Base-by-base conservation (phyloP, 2,888 invertebrate genomes). In the Scelioninae gen. 1 region DNA sequence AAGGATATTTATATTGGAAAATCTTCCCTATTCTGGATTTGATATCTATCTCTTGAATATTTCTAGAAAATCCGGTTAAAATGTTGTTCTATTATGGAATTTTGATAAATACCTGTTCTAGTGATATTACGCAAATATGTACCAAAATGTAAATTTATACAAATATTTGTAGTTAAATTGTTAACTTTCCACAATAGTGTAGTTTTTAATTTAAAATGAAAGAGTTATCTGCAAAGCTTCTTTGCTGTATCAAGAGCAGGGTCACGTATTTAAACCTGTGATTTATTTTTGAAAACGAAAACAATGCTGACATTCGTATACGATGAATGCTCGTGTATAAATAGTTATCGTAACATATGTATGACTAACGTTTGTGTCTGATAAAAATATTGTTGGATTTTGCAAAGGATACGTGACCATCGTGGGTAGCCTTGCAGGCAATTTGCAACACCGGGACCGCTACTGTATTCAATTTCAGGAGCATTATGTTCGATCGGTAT, bases 401-500 rank as follows among this genome's bases (percentile, higher is more conserved):
- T 68, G 71, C 15, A 13, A 38, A 34, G 32, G 32, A 60, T 49
- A 79, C 78, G 78, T 78, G 78, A 79, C 72, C 71, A 74, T 16
- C 66, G 58, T 74, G 66, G 66, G 68, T 68, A 68, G 55, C 58
- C 65, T 58, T 23, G 49, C 58, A 43, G 32, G 78, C 68, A 60
- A 80, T 68, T 80, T 80, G 74, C 74, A 74, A 74, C 66, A 45
- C 51, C 40, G 66, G 8, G 29, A 56, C 79, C 32, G 74, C 74
- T 75, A 71, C 80, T 62, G 74, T 80, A 74, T 74, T 80, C 79
- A 72, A 72, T 79, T 72, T 79, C 60, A 72, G 79, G 29, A 55
- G 62, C 68, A 80, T 80, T 80, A 80, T 62, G 62, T 74, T 80
- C 68, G 80, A 80, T 80, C 68, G 66, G 34, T 56, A 66, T 65